Percentiles rank a stretch among this genome's conserved stretches.
These are phyloP conservation scores for Caradrina clavipalpis DNA, from an alignment of 2,888 invertebrate genomes.

Conservation along the genomic window DNA sequence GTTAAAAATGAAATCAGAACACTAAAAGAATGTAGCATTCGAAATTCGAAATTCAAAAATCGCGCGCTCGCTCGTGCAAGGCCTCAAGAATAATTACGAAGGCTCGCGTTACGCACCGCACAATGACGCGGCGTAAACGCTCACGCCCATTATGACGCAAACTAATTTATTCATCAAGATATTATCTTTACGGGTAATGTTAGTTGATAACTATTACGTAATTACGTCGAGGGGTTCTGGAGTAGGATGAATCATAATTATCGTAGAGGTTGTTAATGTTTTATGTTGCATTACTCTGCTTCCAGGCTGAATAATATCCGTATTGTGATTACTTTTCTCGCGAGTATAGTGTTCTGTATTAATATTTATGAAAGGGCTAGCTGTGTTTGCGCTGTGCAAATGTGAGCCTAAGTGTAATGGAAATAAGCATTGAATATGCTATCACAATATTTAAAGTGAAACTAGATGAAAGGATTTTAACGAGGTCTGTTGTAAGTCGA, in stretches of 20 bases:
- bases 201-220: constrained; percentile 71
- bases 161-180: constrained; percentile 83
- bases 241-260: constrained; percentile 26
- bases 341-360: constrained; percentile 3
- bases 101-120: constrained; percentile 58
- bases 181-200: constrained; percentile 71
- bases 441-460: too few relatives aligned
- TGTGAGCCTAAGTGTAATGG: too few relatives aligned
- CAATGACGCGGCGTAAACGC: constrained; percentile 63
- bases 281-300: constrained; percentile 6
- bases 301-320: constrained; percentile 2
- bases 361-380: constrained; percentile 21
- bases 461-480: too few relatives aligned
- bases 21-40: too few relatives aligned
- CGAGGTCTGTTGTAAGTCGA: too few relatives aligned
- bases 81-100: constrained; percentile 62
- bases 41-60: too few relatives aligned
- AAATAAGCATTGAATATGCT: too few relatives aligned
- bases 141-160: constrained; percentile 71
- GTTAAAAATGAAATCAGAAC: too few relatives aligned
- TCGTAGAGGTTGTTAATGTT: constrained; percentile 1
- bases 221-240: constrained; percentile 42
- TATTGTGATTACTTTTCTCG: constrained; percentile 4
- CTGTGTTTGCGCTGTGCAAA: neutral
- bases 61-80: neutral